A percentile compares a stretch with the other conserved stretches of the same genome.
Conservation (phyloP, 2,888 invertebrate genomes). For the Augiades crinisus region DNA sequence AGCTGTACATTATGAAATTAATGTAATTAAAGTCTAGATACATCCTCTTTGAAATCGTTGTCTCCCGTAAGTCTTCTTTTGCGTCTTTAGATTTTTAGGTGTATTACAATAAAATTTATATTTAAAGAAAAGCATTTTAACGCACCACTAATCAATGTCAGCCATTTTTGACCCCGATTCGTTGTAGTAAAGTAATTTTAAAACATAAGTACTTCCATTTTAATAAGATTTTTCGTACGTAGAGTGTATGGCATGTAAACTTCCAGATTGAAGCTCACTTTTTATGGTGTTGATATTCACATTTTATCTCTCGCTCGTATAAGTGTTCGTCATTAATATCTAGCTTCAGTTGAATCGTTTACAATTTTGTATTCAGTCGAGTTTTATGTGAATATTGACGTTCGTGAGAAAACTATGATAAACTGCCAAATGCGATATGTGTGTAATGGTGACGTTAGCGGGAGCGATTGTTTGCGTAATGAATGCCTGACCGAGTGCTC, state of each 20-base stretch:
- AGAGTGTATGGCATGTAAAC: slow-evolving; percentile 69
- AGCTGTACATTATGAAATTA: slow-evolving; percentile 49
- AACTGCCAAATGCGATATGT: slow-evolving; percentile 74
- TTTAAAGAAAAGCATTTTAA: slow-evolving; percentile 47
- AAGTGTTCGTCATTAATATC: slow-evolving; percentile 37
- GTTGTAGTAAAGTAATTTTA: slow-evolving; percentile 60
- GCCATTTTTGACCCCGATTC: slow-evolving; percentile 76
- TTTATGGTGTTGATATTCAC: slow-evolving; percentile 63
- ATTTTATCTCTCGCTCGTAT: slow-evolving; percentile 49
- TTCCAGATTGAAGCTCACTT: slow-evolving; percentile 61
- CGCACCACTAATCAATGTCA: slow-evolving; percentile 68
- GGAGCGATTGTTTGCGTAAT: slow-evolving; percentile 34
- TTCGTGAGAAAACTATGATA: slow-evolving; percentile 60
- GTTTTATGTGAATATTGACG: slow-evolving; percentile 71
- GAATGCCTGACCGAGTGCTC: slow-evolving; percentile 32
- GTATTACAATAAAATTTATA: slow-evolving; percentile 50
- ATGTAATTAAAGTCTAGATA: slow-evolving; percentile 40
- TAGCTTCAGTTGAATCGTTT: slow-evolving; percentile 36
- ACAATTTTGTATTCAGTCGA: slow-evolving; percentile 24
- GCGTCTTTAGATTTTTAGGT: slow-evolving; percentile 63
- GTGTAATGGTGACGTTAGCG: slow-evolving; percentile 38
- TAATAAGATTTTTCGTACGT: slow-evolving; percentile 74
- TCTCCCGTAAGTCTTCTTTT: slow-evolving; percentile 66
- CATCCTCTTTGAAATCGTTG: slow-evolving; percentile 51
- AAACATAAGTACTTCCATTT: slow-evolving; percentile 79